A percentile compares a stretch with the other conserved stretches of the same genome.
Evolutionary conservation across 2,797 vertebrate genomes (phyloP).

Genomic region (Calcarius lapponicus): DNA sequence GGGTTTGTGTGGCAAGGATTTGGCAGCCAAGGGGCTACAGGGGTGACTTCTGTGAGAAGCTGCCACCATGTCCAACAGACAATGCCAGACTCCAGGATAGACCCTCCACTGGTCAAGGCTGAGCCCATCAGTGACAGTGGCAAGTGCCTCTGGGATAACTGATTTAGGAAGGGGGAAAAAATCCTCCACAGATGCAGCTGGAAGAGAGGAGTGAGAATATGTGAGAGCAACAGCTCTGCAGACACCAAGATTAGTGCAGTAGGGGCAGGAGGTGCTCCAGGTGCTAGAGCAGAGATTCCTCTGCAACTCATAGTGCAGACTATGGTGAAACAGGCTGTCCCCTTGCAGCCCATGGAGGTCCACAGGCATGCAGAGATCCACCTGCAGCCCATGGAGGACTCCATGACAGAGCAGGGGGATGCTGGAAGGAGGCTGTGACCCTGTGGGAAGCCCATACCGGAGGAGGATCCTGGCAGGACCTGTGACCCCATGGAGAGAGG

Average conservation of each 20-base stretch:
- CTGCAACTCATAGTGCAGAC: rapidly evolving
- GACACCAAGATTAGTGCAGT: not conserved
- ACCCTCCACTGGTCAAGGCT: not conserved
- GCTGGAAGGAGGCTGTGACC: not conserved
- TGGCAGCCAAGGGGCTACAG: not conserved
- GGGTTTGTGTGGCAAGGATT: not conserved
- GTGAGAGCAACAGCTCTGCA: not conserved
- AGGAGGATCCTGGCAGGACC: not conserved
- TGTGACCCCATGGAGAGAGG: not conserved
- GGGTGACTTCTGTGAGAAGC: not conserved
- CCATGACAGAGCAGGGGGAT: not conserved
- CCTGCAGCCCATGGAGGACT: not conserved
- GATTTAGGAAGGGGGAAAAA: not conserved
- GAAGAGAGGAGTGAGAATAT: not conserved
- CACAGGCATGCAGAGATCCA: not conserved
- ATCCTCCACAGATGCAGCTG: not conserved
- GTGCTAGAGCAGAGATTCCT: not conserved
- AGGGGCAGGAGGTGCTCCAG: not conserved
- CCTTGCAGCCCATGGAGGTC: not conserved
- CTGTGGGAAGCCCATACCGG: not conserved
- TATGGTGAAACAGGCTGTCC: not conserved
- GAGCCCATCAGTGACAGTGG: not conserved
- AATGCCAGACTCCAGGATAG: not conserved
- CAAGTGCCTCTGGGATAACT: not conserved
- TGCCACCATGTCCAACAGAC: not conserved